Conservation (phyloP, 2,888 invertebrate species). For the Beris morrisii region DNA sequence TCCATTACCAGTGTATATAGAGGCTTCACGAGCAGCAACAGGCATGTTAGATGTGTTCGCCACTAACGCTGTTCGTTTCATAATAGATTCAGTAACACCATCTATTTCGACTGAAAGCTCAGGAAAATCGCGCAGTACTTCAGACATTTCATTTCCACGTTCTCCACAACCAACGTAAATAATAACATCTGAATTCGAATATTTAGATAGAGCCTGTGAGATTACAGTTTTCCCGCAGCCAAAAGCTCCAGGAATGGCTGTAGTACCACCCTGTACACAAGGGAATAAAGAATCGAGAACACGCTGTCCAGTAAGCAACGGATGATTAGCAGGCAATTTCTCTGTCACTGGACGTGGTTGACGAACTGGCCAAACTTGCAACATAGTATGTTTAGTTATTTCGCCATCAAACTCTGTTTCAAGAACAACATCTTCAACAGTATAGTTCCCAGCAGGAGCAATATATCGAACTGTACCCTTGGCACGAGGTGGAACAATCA, state of each 20-base stretch:
- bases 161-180: constrained; percentile 99
- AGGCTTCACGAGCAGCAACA: constrained; percentile 99
- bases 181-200: constrained; percentile 99
- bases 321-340: constrained; percentile 98
- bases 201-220: constrained; percentile 98
- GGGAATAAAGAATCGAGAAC: constrained; percentile 98
- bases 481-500: constrained; percentile 91
- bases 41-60: constrained; percentile 99
- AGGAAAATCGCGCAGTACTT: constrained; percentile 98
- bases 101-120: constrained; percentile 97
- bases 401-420: constrained; percentile 99
- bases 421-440: constrained; percentile 90
- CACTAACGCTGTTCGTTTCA: constrained; percentile 98
- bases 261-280: constrained; percentile 98
- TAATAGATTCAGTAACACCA: constrained; percentile 95
- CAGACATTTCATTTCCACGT: constrained; percentile 99
- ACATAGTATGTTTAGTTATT: constrained; percentile 87
- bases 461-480: constrained; percentile 96
- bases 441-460: constrained; percentile 92
- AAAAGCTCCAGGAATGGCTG: constrained; percentile 99
- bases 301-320: constrained; percentile 95
- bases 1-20: constrained; percentile 88
- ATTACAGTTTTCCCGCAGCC: constrained; percentile 99
- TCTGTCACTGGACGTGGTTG: constrained; percentile 96
- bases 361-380: constrained; percentile 99